Base-by-base conservation (phyloP, 1,140 invertebrate genomes). In the Microplitis demolitor region DNA sequence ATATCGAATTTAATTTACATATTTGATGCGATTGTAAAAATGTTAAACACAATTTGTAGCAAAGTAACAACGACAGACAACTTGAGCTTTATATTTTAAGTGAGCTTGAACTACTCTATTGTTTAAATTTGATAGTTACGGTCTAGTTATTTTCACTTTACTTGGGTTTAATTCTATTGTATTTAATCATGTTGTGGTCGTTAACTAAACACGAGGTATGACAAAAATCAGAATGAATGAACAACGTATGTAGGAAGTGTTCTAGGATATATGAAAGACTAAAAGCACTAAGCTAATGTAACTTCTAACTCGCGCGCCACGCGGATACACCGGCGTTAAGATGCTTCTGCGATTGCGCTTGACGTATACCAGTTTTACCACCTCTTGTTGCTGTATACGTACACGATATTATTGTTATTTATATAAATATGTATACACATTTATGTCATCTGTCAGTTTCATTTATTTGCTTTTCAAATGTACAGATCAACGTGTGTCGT, bases 241-340 rank as follows among this genome's bases (percentile, higher is more conserved):
- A 80, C 80, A 80, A 81, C 77, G 78, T 71, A 82, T 81, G 78
- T 45, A 45, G 39, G 39, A 45, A 45, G 8, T 45, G 39, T 45
- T 9, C 39, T 45, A 11, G 11, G 39, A 45, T 45, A 45, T 11
- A 69, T 73, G 54, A 78, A 78, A 78, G 82, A 84, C 83, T 82
- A 83, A 80, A 77, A 78, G 75, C 74, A 73, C 61, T 69, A 77
- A 77, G 74, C 73, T 34, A 74, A 51, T 35, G 37, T 76, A 78
- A 78, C 72, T 83, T 83, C 78, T 79, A 82, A 78, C 80, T 79
- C 78, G 53, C 69, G 78, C 73, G 78, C 79, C 82, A 83, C 82
- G 82, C 79, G 81, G 76, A 68, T 66, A 68, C 71, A 74, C 76
- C 67, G 75, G 50, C 53, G 76, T 72, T 63, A 78, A 72, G 69